Evolutionary conservation across 2,888 invertebrate genomes (phyloP).

Genomic region (Cryptophagus acutangulus): DNA sequence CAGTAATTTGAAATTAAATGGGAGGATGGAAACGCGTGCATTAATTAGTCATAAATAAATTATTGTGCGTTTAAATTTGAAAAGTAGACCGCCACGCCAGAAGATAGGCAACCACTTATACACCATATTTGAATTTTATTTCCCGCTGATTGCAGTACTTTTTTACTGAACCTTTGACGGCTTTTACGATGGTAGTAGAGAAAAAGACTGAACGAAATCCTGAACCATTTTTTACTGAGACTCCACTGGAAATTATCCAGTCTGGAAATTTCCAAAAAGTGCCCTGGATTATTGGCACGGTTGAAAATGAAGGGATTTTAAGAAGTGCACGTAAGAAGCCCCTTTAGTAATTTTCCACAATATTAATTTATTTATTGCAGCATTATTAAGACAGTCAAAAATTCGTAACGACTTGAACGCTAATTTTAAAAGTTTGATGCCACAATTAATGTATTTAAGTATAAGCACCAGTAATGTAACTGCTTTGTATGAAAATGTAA

Average conservation of each 20-base stretch:
- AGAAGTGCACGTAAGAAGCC: constrained; percentile 42
- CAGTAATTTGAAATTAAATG: no score
- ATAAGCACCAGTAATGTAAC: constrained; percentile 25
- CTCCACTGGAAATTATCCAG: constrained; percentile 45
- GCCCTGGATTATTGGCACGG: constrained; percentile 51
- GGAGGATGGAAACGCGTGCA: no score
- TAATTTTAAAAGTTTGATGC: constrained; percentile 31
- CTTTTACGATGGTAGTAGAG: constrained; percentile 50
- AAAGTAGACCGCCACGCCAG: no score
- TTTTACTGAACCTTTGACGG: constrained; percentile 50
- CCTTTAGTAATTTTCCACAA: constrained; percentile 9
- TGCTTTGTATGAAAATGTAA: constrained; percentile 29
- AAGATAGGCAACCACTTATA: no score
- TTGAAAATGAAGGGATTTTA: constrained; percentile 51
- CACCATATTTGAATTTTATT: no score
- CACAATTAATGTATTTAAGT: constrained; percentile 28
- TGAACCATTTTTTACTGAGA: constrained; percentile 48
- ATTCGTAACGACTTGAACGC: constrained; percentile 27
- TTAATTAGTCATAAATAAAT: no score
- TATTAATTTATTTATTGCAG: constrained; percentile 23
- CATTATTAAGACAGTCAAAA: constrained; percentile 27
- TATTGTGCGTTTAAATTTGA: no score
- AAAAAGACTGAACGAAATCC: constrained; percentile 34
- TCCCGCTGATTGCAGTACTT: constrained; percentile 45
- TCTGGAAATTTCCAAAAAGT: constrained; percentile 45